A percentile compares a stretch with the other conserved stretches of the same genome.
phyloP scores from a whole-genome alignment of 30 jellyfish, hydroid and myxozoan species.

The Aurelia aurita region DNA sequence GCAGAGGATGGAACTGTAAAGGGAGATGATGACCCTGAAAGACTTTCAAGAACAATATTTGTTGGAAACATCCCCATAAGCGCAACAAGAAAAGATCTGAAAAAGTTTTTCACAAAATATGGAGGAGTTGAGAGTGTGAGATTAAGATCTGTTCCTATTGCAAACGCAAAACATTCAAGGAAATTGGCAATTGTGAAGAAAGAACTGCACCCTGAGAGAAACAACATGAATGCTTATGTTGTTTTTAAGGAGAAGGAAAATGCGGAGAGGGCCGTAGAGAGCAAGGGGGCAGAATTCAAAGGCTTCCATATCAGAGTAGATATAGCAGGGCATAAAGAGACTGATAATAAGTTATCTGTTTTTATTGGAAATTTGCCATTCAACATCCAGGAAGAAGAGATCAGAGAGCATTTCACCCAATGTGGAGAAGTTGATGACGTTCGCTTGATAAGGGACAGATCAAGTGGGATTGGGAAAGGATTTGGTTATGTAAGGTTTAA shows the following conservation, averaged over 20 bases:
- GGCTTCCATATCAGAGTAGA: constrained; percentile 48
- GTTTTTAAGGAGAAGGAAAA: constrained; percentile 65
- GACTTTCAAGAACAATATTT: constrained; percentile 81
- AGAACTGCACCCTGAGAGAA: constrained; percentile 80
- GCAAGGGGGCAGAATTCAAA: constrained; percentile 57
- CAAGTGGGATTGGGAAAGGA: constrained; percentile 90
- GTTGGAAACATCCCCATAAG: constrained; percentile 86
- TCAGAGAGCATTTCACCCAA: constrained; percentile 77
- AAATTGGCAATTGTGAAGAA: constrained; percentile 39
- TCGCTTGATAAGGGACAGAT: constrained; percentile 78
- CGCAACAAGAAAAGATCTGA: constrained; percentile 81
- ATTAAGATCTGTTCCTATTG: constrained; percentile 84
- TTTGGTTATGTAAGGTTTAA: constrained; percentile 80
- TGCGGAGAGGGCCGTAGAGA: constrained; percentile 67
- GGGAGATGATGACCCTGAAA: constrained; percentile 63
- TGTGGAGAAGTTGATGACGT: constrained; percentile 92
- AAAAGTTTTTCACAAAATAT: constrained; percentile 48
- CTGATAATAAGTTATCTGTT: constrained; percentile 60
- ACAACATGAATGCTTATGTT: constrained; percentile 91
- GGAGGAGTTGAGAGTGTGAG: constrained; percentile 83
- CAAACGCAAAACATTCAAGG: constrained; percentile 31
- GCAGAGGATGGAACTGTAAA: background rate
- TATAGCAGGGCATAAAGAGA: constrained; percentile 52
- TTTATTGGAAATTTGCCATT: constrained; percentile 94
- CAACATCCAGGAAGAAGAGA: constrained; percentile 77